Conservation (phyloP, 2,888 invertebrate genomes). For the Macropis europaea region DNA sequence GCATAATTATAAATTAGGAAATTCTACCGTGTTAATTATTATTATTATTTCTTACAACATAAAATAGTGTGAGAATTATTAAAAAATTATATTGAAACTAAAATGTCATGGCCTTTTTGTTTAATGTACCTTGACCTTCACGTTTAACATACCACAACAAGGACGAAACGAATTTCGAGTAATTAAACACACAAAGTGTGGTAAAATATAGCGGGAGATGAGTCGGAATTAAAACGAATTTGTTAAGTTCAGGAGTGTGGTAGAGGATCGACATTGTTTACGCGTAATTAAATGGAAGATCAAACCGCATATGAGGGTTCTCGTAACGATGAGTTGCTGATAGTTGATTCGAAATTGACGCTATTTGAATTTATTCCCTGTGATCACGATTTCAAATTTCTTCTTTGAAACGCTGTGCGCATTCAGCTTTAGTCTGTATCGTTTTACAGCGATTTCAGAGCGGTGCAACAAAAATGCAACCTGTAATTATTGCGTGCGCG, state of each 20-base stretch:
- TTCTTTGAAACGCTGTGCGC: not conserved
- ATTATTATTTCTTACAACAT: too few relatives aligned
- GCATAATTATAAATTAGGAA: too few relatives aligned
- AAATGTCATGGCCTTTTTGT: too few relatives aligned
- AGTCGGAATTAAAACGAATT: conserved; percentile 3
- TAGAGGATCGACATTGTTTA: conserved; percentile 3
- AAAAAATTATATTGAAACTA: too few relatives aligned
- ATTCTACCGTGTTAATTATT: too few relatives aligned
- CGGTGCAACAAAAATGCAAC: conserved; percentile 21
- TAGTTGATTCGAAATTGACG: conserved; percentile 24
- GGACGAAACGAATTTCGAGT: too few relatives aligned
- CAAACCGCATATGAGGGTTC: not conserved
- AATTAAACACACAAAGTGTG: too few relatives aligned
- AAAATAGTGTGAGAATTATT: too few relatives aligned
- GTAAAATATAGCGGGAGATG: too few relatives aligned
- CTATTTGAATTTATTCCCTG: not conserved
- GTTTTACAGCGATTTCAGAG: not conserved
- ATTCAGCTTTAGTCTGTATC: conserved; percentile 17
- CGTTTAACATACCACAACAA: too few relatives aligned
- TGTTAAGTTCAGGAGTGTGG: not conserved
- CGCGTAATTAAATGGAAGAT: conserved; percentile 18
- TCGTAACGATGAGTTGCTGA: conserved; percentile 1
- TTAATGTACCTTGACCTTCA: too few relatives aligned
- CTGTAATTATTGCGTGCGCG: conserved; percentile 36
- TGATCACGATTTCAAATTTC: conserved; percentile 24